Evolutionary conservation across 2,113 vertebrate species (phyloP).

Genomic region (Pachyramphus minor): DNA sequence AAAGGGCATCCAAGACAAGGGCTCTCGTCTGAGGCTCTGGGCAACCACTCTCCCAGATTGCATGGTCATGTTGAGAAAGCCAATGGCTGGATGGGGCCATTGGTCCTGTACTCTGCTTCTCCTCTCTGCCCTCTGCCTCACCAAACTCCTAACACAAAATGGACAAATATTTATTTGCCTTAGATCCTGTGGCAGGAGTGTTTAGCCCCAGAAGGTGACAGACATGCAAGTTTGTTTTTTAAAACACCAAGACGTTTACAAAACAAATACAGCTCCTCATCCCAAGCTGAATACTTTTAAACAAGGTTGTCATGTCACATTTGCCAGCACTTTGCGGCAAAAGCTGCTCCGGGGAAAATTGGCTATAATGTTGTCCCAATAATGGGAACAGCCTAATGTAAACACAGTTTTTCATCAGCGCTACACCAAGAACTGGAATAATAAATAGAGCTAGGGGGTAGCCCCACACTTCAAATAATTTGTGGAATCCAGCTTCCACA

Average conservation of each 20-base stretch:
- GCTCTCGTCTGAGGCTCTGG: neutral
- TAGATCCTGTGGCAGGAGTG: neutral
- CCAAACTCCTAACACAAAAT: neutral
- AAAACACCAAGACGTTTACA: constrained; percentile 5
- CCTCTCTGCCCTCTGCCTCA: neutral
- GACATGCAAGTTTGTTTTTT: constrained; percentile 30
- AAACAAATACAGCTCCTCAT: constrained; percentile 25
- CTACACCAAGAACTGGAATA: constrained; percentile 69
- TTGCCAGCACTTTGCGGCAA: neutral
- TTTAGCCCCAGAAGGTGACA: constrained; percentile 31
- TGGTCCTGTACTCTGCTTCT: accelerated
- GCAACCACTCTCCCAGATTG: neutral
- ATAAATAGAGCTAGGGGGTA: constrained; percentile 77
- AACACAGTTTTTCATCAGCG: constrained; percentile 66
- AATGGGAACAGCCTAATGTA: constrained; percentile 59
- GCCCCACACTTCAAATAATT: constrained; percentile 75
- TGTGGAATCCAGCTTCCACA: constrained; percentile 62
- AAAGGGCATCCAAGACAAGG: neutral
- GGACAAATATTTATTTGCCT: constrained; percentile 51
- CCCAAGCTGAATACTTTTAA: constrained; percentile 28
- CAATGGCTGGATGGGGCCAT: accelerated
- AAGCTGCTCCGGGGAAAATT: neutral
- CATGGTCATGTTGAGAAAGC: neutral
- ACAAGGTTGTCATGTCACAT: constrained; percentile 21
- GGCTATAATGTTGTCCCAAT: neutral